Base-by-base conservation (phyloP, 2,113 vertebrate genomes). In the Myiagra hebetior region DNA sequence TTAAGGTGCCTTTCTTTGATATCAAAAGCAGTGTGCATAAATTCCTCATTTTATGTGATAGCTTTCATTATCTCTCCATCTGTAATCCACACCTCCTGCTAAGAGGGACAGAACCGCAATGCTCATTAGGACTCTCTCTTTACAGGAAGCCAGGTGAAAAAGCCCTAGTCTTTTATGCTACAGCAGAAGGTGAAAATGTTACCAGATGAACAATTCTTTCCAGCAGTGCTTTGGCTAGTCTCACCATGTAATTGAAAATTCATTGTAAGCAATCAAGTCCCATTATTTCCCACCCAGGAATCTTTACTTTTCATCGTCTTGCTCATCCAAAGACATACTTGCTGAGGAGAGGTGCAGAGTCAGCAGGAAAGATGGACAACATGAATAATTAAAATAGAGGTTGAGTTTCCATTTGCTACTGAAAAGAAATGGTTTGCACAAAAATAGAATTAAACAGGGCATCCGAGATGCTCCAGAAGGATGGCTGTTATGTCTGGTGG, bases 311-410 rank as follows among this genome's bases (percentile, higher is more conserved):
- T 82, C 87, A 85, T 64, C 23, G 35, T 7, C 86, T 84, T 15
- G 11, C 64, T 64, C 73, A 82, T 72, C 73, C 1, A 0, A 85
- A 92, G 64, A 39, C 17, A 23, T 7, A 39, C 59, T 87, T 74
- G 68, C 91, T 85, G 30, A 44, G 56, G 26, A 75, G 77, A 89
- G 49, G 84, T 85, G 73, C 73, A 56, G 55, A 93, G 52, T 87
- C 80, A 78, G 89, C 56, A 79, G 72, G 52, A 67, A 65, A 92
- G 72, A 77, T 30, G 65, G 89, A 52, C 60, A 77, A 64, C 12
- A 24, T 87, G 37, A 89, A 95, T 95, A 91, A 92, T 94, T 94
- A 64, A 93, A 89, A 82, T 10, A 55, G 57, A 89, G 57, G 65
- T 50, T 64, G 74, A 69, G 52, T 89, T 91, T 52, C 67, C 37